Base-by-base conservation (phyloP, 2,113 vertebrate species). In the Dinomys branickii region DNA sequence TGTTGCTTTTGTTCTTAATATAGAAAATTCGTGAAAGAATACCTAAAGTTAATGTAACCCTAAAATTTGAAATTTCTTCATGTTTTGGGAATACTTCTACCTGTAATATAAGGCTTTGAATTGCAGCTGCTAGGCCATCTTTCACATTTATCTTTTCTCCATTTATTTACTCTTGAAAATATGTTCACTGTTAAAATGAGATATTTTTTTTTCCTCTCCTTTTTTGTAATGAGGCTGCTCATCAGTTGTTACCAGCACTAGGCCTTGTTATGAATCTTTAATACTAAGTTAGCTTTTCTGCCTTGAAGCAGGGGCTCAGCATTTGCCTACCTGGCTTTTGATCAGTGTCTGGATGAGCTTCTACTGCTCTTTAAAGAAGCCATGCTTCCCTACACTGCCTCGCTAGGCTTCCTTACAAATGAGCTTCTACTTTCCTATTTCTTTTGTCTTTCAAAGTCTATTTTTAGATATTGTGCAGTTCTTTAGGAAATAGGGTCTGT, bases 361-460 rank as follows among this genome's bases (percentile, higher is more conserved):
- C 58, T 58, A 47, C 77, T 63, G 20, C 33, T 67, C 63, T 78
- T 84, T 7, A 77, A 13, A 89, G 35, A 69, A 84, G 52, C 11
- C 35, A 4, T 13, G 0, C 16, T 82, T 83, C 61, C 33, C 8
- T 87, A 38, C 14, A 89, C 33, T 91, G 61, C 14, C 81, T 90
- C 75, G 19, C 87, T 89, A 87, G 67, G 5, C 84, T 91, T 80
- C 52, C 24, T 92, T 91, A 82, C n/a, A 86, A n/a, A 88, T 47
- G 20, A n/a, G 75, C 44, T 61, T 88, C 67, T 67, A 87, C 24
- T 81, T 61, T 71, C 47, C 94, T 67, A 87, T 94, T 87, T 94
- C 63, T 73, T 92, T 95, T 93, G 93, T 61, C 80, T 93, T 96
- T 83, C 54, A 54, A 91, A 44, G 85, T 85, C 44, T 69, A 13